Percentiles rank a stretch among this genome's conserved stretches.
phyloP scores from a whole-genome alignment of 23 tunicate species.

The Ciona savignyi region DNA sequence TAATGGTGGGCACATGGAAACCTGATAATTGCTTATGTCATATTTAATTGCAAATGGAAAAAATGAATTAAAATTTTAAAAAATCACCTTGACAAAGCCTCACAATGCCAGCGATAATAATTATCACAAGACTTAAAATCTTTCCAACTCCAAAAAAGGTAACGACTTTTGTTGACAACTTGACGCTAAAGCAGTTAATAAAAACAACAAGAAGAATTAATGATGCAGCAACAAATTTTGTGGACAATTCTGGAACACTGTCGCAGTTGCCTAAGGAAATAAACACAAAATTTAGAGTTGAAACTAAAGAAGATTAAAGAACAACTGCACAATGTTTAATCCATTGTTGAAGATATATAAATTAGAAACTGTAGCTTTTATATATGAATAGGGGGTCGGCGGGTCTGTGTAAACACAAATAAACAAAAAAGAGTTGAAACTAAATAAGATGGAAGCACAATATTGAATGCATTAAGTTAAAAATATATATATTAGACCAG shows the following conservation, averaged over 20 bases:
- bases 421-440: too few relatives aligned
- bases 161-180: conserved; percentile 58
- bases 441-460: too few relatives aligned
- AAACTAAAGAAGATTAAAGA: too few relatives aligned
- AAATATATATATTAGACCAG: too few relatives aligned
- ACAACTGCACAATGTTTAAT: neutral
- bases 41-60: neutral
- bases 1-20: too few relatives aligned
- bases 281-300: neutral
- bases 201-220: conserved; percentile 55
- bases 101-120: conserved; percentile 70
- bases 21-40: too few relatives aligned
- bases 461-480: too few relatives aligned
- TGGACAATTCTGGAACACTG: conserved; percentile 29
- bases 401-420: too few relatives aligned
- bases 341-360: too few relatives aligned
- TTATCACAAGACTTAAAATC: conserved; percentile 61
- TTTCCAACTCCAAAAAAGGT: conserved; percentile 85
- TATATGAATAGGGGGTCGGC: too few relatives aligned
- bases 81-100: conserved; percentile 45
- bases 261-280: conserved; percentile 26
- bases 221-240: conserved; percentile 56
- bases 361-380: too few relatives aligned
- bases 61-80: neutral
- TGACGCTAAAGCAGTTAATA: conserved; percentile 87